A percentile compares a stretch with the other conserved stretches of the same genome.
Conservation (phyloP, 2,113 vertebrate genomes). For the Odontophorus gujanensis region DNA sequence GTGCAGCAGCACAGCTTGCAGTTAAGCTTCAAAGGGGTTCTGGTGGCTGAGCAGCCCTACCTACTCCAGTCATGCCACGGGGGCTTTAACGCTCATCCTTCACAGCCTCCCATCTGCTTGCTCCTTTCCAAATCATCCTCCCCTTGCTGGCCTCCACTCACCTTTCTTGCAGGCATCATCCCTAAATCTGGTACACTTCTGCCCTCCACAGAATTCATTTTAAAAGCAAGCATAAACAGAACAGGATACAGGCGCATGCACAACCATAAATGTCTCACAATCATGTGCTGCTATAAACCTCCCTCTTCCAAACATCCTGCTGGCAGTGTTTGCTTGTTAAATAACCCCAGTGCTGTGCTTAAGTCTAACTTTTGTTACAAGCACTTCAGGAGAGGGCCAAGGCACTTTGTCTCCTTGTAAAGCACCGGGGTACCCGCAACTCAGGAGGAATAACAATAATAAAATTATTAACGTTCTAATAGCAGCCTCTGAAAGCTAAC, state of each 20-base stretch:
- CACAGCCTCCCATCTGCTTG: background rate
- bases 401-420: constrained; percentile 45
- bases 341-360: constrained; percentile 61
- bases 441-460: constrained; percentile 47
- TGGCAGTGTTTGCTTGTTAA: constrained; percentile 61
- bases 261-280: background rate
- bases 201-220: background rate
- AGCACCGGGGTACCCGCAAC: background rate
- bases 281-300: constrained; percentile 53
- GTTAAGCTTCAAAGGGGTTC: constrained; percentile 55
- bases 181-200: background rate
- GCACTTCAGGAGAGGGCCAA: constrained; percentile 13
- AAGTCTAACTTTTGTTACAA: constrained; percentile 57
- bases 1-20: constrained; percentile 21
- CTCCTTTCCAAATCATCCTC: background rate
- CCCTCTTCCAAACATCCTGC: constrained; percentile 49
- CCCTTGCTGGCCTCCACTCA: rapidly evolving
- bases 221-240: constrained; percentile 18
- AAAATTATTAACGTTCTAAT: constrained; percentile 60
- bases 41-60: constrained; percentile 42
- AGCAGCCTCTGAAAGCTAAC: constrained; percentile 32
- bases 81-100: background rate
- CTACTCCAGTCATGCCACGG: background rate
- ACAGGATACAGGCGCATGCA: background rate
- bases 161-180: background rate